Conservation (phyloP, 1,140 invertebrate species). For the Harpegnathos saltator region DNA sequence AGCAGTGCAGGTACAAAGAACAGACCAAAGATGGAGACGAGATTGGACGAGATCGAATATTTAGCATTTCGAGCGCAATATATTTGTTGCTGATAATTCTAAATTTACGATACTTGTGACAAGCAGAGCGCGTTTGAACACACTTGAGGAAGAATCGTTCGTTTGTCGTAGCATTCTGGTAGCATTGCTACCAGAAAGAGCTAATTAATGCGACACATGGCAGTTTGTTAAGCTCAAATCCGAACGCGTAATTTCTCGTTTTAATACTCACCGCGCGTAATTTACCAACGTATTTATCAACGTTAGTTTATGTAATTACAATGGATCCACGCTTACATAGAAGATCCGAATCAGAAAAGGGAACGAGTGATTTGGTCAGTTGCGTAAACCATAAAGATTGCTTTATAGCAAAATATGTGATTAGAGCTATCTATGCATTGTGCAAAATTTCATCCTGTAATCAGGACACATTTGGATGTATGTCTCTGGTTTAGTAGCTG, state of each 20-base stretch:
- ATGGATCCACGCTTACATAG: slow-evolving; percentile 84
- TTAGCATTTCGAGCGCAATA: slow-evolving; percentile 12
- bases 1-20: no score
- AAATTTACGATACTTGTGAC: slow-evolving; percentile 29
- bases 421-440: background rate
- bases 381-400: slow-evolving; percentile 72
- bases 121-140: background rate
- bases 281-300: background rate
- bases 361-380: slow-evolving; percentile 80
- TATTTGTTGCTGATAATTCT: slow-evolving; percentile 37
- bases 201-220: slow-evolving; percentile 6
- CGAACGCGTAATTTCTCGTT: slow-evolving; percentile 2
- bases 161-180: slow-evolving; percentile 2
- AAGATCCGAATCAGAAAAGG: slow-evolving; percentile 78
- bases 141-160: background rate
- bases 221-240: slow-evolving; percentile 15
- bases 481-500: background rate
- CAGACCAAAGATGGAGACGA: slow-evolving; percentile 62
- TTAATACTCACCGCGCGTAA: background rate
- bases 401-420: background rate
- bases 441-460: background rate
- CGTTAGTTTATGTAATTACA: slow-evolving; percentile 44
- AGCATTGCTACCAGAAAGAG: background rate
- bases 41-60: slow-evolving; percentile 31
- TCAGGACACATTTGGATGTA: no score